Evolutionary conservation across 2,888 invertebrate species (phyloP), one percentile per base, ranked within the genome.

Genomic region (Antheraea yamamai): DNA sequence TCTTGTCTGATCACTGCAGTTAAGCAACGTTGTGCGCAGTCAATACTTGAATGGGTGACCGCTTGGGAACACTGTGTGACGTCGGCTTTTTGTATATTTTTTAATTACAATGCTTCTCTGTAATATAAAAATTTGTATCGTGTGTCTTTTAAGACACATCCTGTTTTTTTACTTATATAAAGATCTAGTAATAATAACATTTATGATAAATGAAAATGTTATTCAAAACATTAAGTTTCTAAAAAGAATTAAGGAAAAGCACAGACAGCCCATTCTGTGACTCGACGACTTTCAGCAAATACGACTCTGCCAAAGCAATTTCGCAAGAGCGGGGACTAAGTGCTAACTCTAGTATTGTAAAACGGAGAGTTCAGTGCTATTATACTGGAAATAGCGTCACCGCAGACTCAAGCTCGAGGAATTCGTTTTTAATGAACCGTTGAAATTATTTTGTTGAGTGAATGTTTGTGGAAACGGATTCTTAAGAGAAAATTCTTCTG

Each of bases 311-410:
- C n/a, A 66, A 72, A 64, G 61, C 61, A 61, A 61, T 61, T 64
- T 64, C 52, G 55, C 55, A 70, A 74, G 74, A n/a, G 35, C 68
- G 55, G n/a, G 74, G 68, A 80, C n/a, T 89, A 90, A 91, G 90
- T 90, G 90, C 87, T 87, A 89, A 90, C 84, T 84, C 86, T 85
- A 79, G 87, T 90, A 85, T 82, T 79, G 77, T 78, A 77, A 80
- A 82, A 81, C 79, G 78, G 78, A 84, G 87, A 88, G 82, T 89
- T 87, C 81, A 79, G 74, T 77, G 80, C 79, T 79, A 81, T 82
- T 78, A 81, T 74, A 76, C 61, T 68, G 75, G 72, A 51, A 75
- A 74, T 71, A 79, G 75, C 76, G 80, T 64, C 80, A 77, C 74
- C 75, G 75, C 72, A 74, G 39, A 52, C 73, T 58, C 26, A 16